A percentile compares a stretch with the other conserved stretches of the same genome.
Conservation (phyloP, 1,140 invertebrate species). For the Camponotus pennsylvanicus region DNA sequence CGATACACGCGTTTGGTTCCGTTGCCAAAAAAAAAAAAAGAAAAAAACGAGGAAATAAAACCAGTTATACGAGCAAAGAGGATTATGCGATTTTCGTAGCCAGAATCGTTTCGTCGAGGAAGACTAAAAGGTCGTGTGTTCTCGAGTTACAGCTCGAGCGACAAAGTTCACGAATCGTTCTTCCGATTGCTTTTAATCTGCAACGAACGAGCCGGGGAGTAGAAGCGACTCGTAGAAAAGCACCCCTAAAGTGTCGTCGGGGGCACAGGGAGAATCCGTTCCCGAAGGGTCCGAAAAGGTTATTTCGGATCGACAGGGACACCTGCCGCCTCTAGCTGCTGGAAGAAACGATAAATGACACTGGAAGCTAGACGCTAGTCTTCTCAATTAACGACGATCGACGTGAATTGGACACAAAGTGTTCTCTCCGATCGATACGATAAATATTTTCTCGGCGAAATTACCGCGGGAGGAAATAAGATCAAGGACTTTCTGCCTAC, state of each 20-base stretch:
- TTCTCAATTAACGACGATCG: constrained; percentile 50
- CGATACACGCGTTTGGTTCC: constrained; percentile 24
- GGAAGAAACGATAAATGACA: constrained; percentile 46
- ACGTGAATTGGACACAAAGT: constrained; percentile 50
- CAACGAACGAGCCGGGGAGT: constrained; percentile 26
- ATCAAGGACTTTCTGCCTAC: background rate
- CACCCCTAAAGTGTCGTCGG: constrained; percentile 52
- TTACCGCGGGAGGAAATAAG: background rate
- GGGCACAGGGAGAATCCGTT: constrained; percentile 30
- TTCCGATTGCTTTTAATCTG: constrained; percentile 64
- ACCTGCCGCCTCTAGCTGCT: constrained; percentile 29
- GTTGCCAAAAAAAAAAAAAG: constrained; percentile 2
- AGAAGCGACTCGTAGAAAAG: constrained; percentile 29
- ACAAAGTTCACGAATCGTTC: constrained; percentile 17
- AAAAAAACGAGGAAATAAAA: constrained; percentile 7
- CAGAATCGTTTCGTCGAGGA: constrained; percentile 10
- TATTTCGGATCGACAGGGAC: constrained; percentile 28
- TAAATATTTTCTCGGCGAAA: constrained; percentile 49
- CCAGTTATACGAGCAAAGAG: constrained; percentile 24
- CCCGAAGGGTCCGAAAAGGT: constrained; percentile 10
- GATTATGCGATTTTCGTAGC: constrained; percentile 19
- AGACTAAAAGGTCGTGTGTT: constrained; percentile 14
- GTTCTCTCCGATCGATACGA: constrained; percentile 18
- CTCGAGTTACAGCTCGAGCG: constrained; percentile 14
- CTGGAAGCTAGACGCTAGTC: constrained; percentile 6